Evolutionary conservation across 2,888 invertebrate species (phyloP).

Genomic region (Cheilosia variabilis): DNA sequence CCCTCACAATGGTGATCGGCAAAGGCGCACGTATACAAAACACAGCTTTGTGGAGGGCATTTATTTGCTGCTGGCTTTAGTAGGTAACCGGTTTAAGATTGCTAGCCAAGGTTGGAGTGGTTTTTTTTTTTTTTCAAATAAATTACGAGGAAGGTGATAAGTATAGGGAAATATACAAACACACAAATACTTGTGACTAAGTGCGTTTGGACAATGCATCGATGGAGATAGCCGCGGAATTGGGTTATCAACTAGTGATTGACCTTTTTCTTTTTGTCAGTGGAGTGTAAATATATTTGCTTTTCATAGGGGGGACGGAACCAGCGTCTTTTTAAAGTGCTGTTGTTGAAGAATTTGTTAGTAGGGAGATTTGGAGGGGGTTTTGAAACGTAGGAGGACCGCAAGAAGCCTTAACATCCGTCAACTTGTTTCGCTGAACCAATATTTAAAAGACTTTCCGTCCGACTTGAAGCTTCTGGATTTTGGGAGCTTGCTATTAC

Average conservation of each 20-base stretch:
- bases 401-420: too few relatives aligned
- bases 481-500: too few relatives aligned
- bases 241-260: constrained; percentile 66
- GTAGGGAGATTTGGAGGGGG: too few relatives aligned
- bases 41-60: not conserved
- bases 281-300: not conserved
- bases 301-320: not conserved
- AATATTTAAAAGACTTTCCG: too few relatives aligned
- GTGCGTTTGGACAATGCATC: constrained; percentile 11
- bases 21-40: not conserved
- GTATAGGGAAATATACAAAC: not conserved
- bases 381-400: too few relatives aligned
- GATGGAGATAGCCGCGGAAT: constrained; percentile 33
- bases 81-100: constrained; percentile 27
- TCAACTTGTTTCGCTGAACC: too few relatives aligned
- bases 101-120: constrained; percentile 49
- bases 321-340: not conserved
- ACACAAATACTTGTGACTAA: constrained; percentile 17
- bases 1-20: not conserved
- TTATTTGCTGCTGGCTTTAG: not conserved
- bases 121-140: constrained; percentile 1
- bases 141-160: constrained; percentile 60
- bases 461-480: too few relatives aligned
- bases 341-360: not conserved
- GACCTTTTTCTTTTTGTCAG: constrained; percentile 57